Base-by-base conservation (phyloP, 2,888 invertebrate species). In the Meteorus colon region DNA sequence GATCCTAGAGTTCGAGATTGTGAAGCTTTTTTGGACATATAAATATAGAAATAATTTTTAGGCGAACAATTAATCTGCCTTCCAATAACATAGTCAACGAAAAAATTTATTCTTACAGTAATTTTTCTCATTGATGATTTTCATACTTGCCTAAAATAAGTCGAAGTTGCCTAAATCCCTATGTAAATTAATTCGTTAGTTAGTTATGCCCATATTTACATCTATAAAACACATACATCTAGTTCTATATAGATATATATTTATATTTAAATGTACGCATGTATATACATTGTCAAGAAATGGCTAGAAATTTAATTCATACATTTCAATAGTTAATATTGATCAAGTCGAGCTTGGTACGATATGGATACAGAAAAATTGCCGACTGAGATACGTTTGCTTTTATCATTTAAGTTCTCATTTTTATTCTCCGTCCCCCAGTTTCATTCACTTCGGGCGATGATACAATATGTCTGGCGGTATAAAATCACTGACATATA, bases 131-230 rank as follows among this genome's bases (percentile, higher is more conserved):
- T 19, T 55, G n/a, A 55, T n/a, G n/a, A n/a, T 48, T n/a, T 5
- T 48, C 48, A n/a, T 5, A 16, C n/a, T n/a, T 48, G 48, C 5
- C 48, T n/a, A 48, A 4, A 55, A 55, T 24, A 2, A 55, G n/a
- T 55, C n/a, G 4, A 19, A 55, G n/a, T 55, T 55, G 4, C 8
- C 19, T 19, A 19, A 6, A 19, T 19, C 19, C 3, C 19, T 19
- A 55, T 55, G n/a, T 10, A 24, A 24, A 24, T 24, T 19, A 55
- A 19, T 55, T 55, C 8, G n/a, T 55, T 8, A 8, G 8, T 19
- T 55, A 6, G 19, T 55, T 55, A 55, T 55, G 79, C 82, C 80
- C 78, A 72, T 84, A 85, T 86, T 85, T 85, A 86, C 86, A 86
- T 76, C 82, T 83, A 79, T 79, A 80, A 84, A 83, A 76, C 84